Evolutionary conservation across 2,797 vertebrate species (phyloP), one percentile per base, ranked within the genome.

Genomic region (Acestrorhynchus altus): DNA sequence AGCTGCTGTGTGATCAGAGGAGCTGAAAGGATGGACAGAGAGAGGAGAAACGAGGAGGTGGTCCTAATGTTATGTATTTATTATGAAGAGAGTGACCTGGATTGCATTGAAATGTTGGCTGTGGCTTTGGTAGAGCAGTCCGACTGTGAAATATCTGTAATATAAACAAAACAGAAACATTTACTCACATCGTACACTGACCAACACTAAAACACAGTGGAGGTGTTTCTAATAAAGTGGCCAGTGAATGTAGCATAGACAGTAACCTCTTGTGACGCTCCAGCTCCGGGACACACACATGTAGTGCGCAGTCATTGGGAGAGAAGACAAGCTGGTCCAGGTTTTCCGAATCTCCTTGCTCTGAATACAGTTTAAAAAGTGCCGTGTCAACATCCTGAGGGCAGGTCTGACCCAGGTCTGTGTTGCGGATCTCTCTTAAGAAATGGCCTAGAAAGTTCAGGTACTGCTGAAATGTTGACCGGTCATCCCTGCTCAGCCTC

Each of bases 121-220:
- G 1, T 91, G 88, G 70, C 84, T 91, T 85, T 90, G 76, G 67
- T 90, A 90, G 40, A 94, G 90, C 67, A 70, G 83, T 20, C 92
- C 92, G 56, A 92, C 75, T 4, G 90, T 85, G 82, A 92, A 93
- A 76, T 78, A 92, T 76, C 91, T 93, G 66, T 76, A 82, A 81
- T 20, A 64, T 13, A 49, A 31, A 59, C 6, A 28, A 28, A 65
- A 65, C n/a, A 40, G n/a, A 4, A 22, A 11, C 4, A 3, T 44
- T 24, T 22, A 54, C 7, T 26, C 22, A 24, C 26, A 56, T 24
- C 9, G 24, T 11, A 10, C 3, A 9, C 16, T 54, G 7, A 20
- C 31, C 8, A 4, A 2, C 13, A 11, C 15, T 9, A 12, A 56
- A 11, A 11, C 13, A 51, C 18, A 51, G 1, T 12, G 8, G 1